These are phyloP conservation scores for Salvator merianae DNA, from an alignment of 2,113 vertebrate species.

Conservation along the genomic window DNA sequence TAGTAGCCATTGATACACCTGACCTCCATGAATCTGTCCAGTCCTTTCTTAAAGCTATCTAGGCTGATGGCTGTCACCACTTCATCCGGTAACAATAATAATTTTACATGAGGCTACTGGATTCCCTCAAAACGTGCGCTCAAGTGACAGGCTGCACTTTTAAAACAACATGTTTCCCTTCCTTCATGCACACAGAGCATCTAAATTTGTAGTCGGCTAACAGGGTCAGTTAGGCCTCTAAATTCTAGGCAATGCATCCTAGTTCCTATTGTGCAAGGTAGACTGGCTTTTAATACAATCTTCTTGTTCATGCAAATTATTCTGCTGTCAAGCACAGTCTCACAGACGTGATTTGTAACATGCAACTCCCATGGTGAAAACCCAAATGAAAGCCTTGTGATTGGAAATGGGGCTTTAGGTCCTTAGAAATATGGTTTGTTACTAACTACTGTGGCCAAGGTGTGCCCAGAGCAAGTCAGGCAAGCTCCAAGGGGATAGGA, in stretches of 20 bases:
- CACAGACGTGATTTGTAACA: constrained; percentile 19
- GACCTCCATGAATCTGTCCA: no score
- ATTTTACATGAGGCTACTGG: background rate
- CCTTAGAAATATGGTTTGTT: constrained; percentile 25
- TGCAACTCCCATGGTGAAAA: constrained; percentile 30
- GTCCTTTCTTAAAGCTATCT: no score
- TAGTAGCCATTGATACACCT: no score
- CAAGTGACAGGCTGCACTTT: constrained; percentile 32
- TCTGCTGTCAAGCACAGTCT: background rate
- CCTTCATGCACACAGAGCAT: background rate
- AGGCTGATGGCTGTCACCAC: no score
- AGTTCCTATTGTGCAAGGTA: constrained; percentile 14
- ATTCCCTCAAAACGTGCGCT: background rate
- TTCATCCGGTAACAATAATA: no score
- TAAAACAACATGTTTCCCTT: background rate
- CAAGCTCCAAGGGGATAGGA: constrained; percentile 32
- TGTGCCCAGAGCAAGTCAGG: background rate
- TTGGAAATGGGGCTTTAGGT: constrained; percentile 39
- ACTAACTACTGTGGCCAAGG: background rate
- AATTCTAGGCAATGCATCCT: constrained; percentile 21
- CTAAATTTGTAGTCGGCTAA: constrained; percentile 10
- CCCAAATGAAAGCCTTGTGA: constrained; percentile 38
- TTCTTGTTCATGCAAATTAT: constrained; percentile 28
- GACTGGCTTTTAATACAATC: background rate
- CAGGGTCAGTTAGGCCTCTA: constrained; percentile 27